These are phyloP conservation scores for Aspidapion aeneum DNA, from an alignment of 2,888 invertebrate genomes.

Conservation along the genomic window DNA sequence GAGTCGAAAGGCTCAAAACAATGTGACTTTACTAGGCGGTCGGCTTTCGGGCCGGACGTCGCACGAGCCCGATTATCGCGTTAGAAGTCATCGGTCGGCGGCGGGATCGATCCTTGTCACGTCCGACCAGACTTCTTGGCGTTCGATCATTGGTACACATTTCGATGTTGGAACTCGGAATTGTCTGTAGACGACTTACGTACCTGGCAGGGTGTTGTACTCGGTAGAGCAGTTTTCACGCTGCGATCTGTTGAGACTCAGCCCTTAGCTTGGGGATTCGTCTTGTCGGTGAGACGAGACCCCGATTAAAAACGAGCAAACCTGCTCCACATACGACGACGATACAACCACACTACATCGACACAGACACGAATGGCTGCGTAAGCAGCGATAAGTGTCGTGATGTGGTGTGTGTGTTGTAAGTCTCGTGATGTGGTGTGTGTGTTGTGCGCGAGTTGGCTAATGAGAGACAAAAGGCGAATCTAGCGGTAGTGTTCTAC, in stretches of 20 bases:
- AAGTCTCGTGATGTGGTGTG: no score
- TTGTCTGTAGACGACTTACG: constrained; percentile 60
- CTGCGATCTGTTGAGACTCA: constrained; percentile 62
- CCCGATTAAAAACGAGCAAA: no score
- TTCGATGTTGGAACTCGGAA: constrained; percentile 56
- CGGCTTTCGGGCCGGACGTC: constrained; percentile 41
- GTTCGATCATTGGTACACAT: constrained; percentile 41
- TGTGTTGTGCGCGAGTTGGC: no score
- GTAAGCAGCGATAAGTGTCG: no score
- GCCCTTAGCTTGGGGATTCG: constrained; percentile 46
- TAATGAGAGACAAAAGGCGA: no score
- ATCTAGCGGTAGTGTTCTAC: no score
- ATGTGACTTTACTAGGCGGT: constrained; percentile 45
- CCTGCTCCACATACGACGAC: no score
- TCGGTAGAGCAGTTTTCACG: constrained; percentile 57
- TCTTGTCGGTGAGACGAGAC: constrained; percentile 27
- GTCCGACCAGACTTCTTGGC: constrained; percentile 30
- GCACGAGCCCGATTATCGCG: constrained; percentile 44
- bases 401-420: no score
- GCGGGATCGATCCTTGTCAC: constrained; percentile 27
- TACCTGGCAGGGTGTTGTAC: constrained; percentile 60
- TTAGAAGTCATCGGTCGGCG: constrained; percentile 43
- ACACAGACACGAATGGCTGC: no score
- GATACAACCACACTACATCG: no score
- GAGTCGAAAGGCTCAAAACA: constrained; percentile 38